These are phyloP conservation scores for Cinara cedri DNA, from an alignment of 2,888 invertebrate species.

Conservation along the genomic window DNA sequence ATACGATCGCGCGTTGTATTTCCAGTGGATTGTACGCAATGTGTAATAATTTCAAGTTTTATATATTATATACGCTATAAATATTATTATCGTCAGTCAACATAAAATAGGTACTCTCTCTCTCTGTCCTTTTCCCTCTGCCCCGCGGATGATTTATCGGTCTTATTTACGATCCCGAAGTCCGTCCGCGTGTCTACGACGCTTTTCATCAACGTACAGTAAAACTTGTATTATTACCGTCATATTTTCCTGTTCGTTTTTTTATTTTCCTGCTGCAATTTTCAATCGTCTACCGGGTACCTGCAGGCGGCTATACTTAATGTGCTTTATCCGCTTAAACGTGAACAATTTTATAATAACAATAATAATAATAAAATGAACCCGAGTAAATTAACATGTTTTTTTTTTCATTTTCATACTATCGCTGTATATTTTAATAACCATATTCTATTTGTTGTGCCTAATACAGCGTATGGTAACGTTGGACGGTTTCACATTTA, in stretches of 20 bases:
- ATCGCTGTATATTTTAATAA: background rate
- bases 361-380: no score
- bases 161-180: background rate
- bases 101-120: background rate
- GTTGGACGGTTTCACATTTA: background rate
- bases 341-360: no score
- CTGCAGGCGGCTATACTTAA: no score
- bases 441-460: slow-evolving; percentile 9
- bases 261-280: background rate
- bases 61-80: background rate
- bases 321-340: background rate
- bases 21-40: background rate
- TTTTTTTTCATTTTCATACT: background rate
- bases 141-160: background rate
- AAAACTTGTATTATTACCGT: no score
- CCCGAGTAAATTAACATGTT: no score
- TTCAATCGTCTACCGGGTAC: background rate
- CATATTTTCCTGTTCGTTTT: background rate
- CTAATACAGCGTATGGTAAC: no score
- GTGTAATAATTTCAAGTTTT: slow-evolving; percentile 20
- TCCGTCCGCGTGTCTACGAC: background rate
- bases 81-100: background rate
- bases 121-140: no score
- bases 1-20: background rate
- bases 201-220: background rate